Conservation (phyloP, 2,888 invertebrate genomes). For the Rhamphomyia laevipes region DNA sequence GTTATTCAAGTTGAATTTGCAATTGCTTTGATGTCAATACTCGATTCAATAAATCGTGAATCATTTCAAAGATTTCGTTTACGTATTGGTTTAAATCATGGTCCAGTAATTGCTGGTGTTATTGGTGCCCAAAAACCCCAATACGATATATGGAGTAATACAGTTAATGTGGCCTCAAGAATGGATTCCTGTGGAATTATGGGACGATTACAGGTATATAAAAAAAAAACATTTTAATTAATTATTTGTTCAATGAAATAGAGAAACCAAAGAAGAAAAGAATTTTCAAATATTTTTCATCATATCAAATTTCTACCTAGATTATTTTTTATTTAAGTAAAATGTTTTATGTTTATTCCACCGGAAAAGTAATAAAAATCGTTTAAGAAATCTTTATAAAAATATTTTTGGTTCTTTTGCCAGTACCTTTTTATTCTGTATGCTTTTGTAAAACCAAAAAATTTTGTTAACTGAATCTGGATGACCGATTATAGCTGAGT, state of each 20-base stretch:
- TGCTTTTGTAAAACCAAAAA: neutral
- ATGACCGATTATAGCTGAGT: neutral
- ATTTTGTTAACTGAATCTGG: neutral
- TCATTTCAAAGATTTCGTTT: constrained; percentile 94
- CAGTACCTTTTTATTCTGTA: neutral
- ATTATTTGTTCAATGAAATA: no score
- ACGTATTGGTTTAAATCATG: constrained; percentile 56
- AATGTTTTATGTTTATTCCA: neutral
- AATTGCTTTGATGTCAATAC: constrained; percentile 76
- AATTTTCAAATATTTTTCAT: neutral
- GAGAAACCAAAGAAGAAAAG: neutral
- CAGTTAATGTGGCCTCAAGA: constrained; percentile 91
- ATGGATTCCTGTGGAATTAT: constrained; percentile 95
- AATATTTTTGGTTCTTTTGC: neutral
- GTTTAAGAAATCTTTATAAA: no score
- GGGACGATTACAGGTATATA: constrained; percentile 66
- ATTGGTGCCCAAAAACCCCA: constrained; percentile 96
- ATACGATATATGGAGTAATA: constrained; percentile 98
- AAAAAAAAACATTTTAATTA: neutral
- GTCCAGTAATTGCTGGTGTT: constrained; percentile 82
- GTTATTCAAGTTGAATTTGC: constrained; percentile 90
- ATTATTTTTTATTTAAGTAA: neutral
- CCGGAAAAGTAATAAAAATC: neutral
- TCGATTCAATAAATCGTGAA: constrained; percentile 92
- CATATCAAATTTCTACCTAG: neutral